Evolutionary conservation across 2,113 vertebrate species (phyloP).

Genomic region (Calyptommatus sinebrachiatus): DNA sequence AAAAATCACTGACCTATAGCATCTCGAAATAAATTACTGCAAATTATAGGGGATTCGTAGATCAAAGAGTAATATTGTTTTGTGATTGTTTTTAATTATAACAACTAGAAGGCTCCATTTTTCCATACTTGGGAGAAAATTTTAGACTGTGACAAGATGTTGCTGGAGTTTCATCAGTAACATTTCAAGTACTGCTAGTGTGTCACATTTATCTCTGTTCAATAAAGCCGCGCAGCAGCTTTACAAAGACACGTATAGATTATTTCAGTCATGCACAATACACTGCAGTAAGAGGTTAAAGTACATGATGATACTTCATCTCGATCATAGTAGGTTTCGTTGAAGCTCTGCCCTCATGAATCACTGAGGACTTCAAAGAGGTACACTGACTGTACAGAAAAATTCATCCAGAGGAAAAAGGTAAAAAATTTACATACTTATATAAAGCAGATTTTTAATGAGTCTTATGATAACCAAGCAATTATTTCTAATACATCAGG

Average conservation of each 20-base stretch:
- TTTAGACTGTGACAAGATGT: neutral
- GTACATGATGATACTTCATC: neutral
- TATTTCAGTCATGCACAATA: neutral
- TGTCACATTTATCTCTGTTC: neutral
- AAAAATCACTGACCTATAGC: too few relatives aligned
- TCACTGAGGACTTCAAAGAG: neutral
- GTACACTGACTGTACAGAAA: neutral
- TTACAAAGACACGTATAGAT: neutral
- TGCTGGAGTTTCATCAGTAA: neutral
- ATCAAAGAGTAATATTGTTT: neutral
- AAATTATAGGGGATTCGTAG: too few relatives aligned
- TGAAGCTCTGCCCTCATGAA: neutral
- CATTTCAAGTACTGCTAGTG: neutral
- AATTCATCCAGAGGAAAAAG: neutral
- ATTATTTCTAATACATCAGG: neutral
- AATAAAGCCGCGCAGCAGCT: neutral
- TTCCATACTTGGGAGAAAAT: neutral
- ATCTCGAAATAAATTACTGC: too few relatives aligned
- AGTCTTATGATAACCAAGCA: neutral
- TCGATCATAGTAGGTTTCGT: neutral
- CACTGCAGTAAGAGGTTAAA: neutral
- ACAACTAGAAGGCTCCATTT: neutral
- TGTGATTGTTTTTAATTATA: neutral
- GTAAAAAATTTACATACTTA: neutral
- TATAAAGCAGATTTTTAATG: neutral